Conservation (phyloP, 2,888 invertebrate genomes). For the Monochamus alternatus region DNA sequence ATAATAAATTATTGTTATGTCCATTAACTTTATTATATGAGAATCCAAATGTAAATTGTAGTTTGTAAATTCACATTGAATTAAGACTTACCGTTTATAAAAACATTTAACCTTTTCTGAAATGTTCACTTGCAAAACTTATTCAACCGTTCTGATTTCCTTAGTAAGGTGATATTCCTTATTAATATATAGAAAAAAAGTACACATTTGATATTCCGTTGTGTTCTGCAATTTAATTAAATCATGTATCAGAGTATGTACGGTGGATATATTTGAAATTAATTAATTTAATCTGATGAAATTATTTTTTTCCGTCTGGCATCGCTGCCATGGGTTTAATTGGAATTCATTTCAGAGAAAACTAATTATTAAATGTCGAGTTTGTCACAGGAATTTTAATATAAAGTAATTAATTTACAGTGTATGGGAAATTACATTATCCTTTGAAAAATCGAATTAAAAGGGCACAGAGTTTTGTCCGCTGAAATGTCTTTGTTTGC, state of each 20-base stretch:
- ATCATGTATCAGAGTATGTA: slow-evolving; percentile 24
- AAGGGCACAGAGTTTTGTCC: slow-evolving; percentile 10
- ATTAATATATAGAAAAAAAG: too few species aligned
- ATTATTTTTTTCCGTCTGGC: slow-evolving; percentile 33
- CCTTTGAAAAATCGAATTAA: slow-evolving; percentile 26
- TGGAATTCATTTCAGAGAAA: slow-evolving; percentile 63
- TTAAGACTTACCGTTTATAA: too few species aligned
- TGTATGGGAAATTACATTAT: slow-evolving; percentile 33
- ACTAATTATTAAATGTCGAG: slow-evolving; percentile 65
- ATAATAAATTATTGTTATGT: too few species aligned
- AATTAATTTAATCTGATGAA: slow-evolving; percentile 41
- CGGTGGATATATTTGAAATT: slow-evolving; percentile 21
- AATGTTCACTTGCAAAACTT: too few species aligned
- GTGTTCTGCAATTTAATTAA: slow-evolving; percentile 25
- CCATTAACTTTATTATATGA: too few species aligned
- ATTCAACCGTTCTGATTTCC: too few species aligned
- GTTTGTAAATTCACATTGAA: too few species aligned
- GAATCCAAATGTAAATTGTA: too few species aligned
- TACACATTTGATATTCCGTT: background rate
- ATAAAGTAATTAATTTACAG: slow-evolving; percentile 63
- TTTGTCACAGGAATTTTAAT: slow-evolving; percentile 64
- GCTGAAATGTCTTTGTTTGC: slow-evolving; percentile 13
- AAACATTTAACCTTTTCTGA: too few species aligned
- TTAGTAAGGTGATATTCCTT: too few species aligned
- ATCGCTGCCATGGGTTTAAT: slow-evolving; percentile 50